Base-by-base conservation (phyloP, 2,888 invertebrate species). In the Sminthurinus aureus region DNA sequence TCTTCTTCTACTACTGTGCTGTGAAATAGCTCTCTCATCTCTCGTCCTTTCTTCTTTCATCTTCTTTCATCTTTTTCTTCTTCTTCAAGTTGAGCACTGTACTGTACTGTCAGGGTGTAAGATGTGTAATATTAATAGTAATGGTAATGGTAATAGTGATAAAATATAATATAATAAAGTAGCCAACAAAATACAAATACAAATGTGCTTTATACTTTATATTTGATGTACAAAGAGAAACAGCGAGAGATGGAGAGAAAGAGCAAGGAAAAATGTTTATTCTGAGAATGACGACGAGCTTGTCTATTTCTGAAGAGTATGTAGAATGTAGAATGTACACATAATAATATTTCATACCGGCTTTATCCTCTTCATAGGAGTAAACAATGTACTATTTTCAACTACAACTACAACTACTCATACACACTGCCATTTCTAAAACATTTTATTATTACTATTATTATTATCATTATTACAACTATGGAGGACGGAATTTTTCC, bases 91-190 rank as follows among this genome's bases (percentile, higher is more conserved):
- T 38, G 38, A 38, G 38, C 38, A 38, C 38, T 38, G 38, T 4
- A 38, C 38, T n/a, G n/a, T n/a, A 38, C 6, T 38, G 38, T 38
- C 38, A 38, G 38, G 38, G 38, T 38, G 38, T 38, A 38, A 38
- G 38, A 38, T 38, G 38, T 38, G 38, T n/a, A n/a, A n/a, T n/a
- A n/a, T n/a, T n/a, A n/a, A n/a, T n/a, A n/a, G n/a, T n/a, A n/a
- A 6, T 38, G 6, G 38, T 38, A 38, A 38, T 38, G 6, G 71
- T 71, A 22, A 24, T 22, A 71, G 71, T 71, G 71, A 71, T 71
- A 71, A 71, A 71, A 71, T 20, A 71, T 71, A 71, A 71, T 20
- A 71, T 71, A 71, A 71, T 24, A 71, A 71, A 71, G 71, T 71
- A 71, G 71, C 26, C 71, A 71, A 71, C 22, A 71, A 38, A 38